Evolutionary conservation across 2,113 vertebrate species (phyloP).

Genomic region (Spizaetus ornatus): DNA sequence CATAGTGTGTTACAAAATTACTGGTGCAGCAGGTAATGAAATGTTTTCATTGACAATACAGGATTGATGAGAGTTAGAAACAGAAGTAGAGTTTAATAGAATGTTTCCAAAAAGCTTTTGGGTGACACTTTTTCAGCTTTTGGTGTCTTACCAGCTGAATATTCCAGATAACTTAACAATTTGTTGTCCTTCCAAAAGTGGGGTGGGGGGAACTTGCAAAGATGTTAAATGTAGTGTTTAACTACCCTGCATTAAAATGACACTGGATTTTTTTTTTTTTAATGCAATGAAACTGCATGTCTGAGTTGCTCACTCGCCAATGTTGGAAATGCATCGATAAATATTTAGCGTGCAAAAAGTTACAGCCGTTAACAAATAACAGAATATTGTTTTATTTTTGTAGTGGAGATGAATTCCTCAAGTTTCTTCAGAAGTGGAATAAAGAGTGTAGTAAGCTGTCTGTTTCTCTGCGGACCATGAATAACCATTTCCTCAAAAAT

Average conservation of each 20-base stretch:
- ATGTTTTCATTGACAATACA: background rate
- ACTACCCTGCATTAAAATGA: background rate
- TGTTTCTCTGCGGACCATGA: slow-evolving; percentile 77
- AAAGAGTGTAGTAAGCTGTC: slow-evolving; percentile 86
- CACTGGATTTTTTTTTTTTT: background rate
- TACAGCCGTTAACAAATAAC: background rate
- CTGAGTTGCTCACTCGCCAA: background rate
- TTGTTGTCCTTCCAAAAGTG: background rate
- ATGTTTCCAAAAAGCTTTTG: background rate
- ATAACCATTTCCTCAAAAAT: slow-evolving; percentile 78
- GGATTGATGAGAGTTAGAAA: background rate
- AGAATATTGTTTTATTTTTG: slow-evolving; percentile 3
- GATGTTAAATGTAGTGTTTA: background rate
- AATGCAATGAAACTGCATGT: background rate
- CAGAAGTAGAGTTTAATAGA: background rate
- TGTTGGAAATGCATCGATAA: background rate
- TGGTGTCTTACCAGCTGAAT: background rate
- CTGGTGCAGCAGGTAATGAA: background rate
- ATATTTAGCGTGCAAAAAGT: background rate
- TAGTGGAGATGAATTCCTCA: slow-evolving; percentile 86
- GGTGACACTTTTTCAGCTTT: background rate
- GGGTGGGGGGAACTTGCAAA: background rate
- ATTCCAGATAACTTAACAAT: background rate
- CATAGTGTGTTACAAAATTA: background rate
- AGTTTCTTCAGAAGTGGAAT: slow-evolving; percentile 83